phyloP scores from a whole-genome alignment of 2,113 vertebrate genomes.

The Elanoides forficatus region DNA sequence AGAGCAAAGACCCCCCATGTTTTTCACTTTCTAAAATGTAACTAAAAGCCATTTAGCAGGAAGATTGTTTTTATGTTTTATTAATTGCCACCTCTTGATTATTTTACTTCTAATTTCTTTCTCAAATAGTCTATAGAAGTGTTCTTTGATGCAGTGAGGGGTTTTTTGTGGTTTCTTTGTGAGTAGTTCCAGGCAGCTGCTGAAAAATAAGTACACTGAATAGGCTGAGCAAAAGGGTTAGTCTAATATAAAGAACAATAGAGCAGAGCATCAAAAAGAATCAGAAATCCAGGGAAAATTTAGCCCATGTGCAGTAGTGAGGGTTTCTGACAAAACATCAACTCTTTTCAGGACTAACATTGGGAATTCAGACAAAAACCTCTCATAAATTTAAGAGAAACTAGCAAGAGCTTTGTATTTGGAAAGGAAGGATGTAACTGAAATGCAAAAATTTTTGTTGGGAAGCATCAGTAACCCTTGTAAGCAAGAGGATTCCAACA shows the following conservation, averaged over 20 bases:
- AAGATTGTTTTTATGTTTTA: background rate
- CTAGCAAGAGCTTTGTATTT: background rate
- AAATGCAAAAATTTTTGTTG: background rate
- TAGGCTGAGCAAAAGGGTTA: background rate
- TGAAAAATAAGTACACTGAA: background rate
- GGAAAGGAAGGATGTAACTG: background rate
- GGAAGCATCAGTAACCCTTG: background rate
- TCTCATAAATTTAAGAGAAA: background rate
- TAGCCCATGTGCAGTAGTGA: background rate
- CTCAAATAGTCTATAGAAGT: background rate
- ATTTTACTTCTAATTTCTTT: background rate
- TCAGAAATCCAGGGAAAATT: background rate
- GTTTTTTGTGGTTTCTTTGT: background rate
- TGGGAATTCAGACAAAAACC: background rate
- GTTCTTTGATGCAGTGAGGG: background rate
- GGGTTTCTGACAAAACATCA: background rate
- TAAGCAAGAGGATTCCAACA: background rate
- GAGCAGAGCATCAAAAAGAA: background rate
- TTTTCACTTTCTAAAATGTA: background rate
- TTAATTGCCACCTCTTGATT: background rate
- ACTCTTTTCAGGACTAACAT: background rate
- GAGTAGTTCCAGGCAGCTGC: slow-evolving; percentile 10
- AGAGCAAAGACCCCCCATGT: background rate
- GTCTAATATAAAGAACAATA: background rate
- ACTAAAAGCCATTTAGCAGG: background rate